Percentiles rank a stretch among this genome's conserved stretches.
Conservation (phyloP, 2,888 invertebrate genomes). For the Panzeria rudis region DNA sequence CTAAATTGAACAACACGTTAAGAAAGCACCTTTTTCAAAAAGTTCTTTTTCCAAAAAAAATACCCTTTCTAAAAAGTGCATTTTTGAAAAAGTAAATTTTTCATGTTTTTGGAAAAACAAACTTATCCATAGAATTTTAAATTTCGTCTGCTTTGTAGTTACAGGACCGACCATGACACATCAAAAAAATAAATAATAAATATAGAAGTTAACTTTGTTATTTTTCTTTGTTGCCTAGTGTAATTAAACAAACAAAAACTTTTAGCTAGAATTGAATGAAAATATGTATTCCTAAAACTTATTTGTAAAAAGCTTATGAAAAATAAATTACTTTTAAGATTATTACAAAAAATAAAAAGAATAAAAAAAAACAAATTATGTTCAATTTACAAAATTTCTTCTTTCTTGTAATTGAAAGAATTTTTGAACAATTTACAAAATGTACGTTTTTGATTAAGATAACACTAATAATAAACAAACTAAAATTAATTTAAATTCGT, state of each 20-base stretch:
- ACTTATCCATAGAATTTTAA: too few relatives aligned
- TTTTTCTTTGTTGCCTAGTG: too few relatives aligned
- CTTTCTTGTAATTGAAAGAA: constrained; percentile 4
- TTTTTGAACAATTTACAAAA: constrained; percentile 53
- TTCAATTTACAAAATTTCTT: neutral
- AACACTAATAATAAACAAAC: neutral
- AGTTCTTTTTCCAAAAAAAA: too few relatives aligned
- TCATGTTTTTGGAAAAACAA: too few relatives aligned
- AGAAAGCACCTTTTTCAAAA: too few relatives aligned
- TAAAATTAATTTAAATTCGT: neutral
- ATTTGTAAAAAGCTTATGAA: constrained; percentile 43
- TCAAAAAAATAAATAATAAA: too few relatives aligned
- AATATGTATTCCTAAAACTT: constrained; percentile 54
- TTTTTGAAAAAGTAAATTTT: too few relatives aligned
- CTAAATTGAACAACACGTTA: too few relatives aligned
- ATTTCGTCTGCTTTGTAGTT: too few relatives aligned
- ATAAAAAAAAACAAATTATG: neutral
- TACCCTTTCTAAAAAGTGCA: too few relatives aligned
- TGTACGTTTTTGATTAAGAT: constrained; percentile 27
- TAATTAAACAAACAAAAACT: neutral
- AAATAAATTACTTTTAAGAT: constrained; percentile 18
- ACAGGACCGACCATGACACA: too few relatives aligned
- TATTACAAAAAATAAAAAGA: constrained; percentile 39
- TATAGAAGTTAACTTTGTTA: too few relatives aligned
- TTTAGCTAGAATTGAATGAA: constrained; percentile 29